phyloP scores from a whole-genome alignment of 2,113 vertebrate genomes.

The Xiphophorus hellerii region DNA sequence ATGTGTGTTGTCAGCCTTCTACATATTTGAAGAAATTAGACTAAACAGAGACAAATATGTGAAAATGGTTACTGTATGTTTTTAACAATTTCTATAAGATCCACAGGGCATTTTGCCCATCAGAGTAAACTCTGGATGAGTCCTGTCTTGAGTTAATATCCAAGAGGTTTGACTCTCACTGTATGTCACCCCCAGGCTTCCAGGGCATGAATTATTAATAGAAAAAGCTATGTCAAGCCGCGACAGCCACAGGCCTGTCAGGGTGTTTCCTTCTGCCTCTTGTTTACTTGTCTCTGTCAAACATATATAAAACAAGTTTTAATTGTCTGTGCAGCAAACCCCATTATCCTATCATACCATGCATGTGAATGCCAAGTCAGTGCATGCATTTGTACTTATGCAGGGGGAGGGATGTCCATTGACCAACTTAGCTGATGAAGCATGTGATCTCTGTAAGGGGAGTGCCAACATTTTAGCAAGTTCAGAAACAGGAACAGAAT shows the following conservation, averaged over 20 bases:
- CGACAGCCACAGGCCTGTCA: constrained; percentile 40
- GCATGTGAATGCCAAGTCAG: constrained; percentile 22
- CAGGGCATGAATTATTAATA: constrained; percentile 67
- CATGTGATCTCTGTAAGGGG: constrained; percentile 73
- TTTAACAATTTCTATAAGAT: constrained; percentile 26
- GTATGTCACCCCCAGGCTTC: constrained; percentile 37
- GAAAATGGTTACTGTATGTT: not conserved
- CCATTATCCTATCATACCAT: constrained; percentile 14
- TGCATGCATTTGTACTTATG: not conserved
- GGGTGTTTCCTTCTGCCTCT: constrained; percentile 24
- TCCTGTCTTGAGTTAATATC: constrained; percentile 30
- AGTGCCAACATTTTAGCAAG: constrained; percentile 34
- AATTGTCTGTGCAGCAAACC: constrained; percentile 7
- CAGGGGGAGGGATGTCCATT: constrained; percentile 45
- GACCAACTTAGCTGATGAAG: constrained; percentile 76
- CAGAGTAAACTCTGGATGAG: constrained; percentile 32
- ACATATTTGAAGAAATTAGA: not conserved
- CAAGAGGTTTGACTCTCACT: constrained; percentile 45
- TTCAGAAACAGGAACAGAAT: constrained; percentile 8
- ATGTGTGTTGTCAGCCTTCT: too few relatives aligned
- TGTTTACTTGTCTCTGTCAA: constrained; percentile 30
- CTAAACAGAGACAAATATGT: not conserved
- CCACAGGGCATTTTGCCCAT: constrained; percentile 1
- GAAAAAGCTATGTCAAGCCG: constrained; percentile 56
- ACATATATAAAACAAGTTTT: constrained; percentile 10